Percentiles rank a stretch among this genome's conserved stretches.
Evolutionary conservation across 2,888 invertebrate genomes (phyloP).

Genomic region (Cheilosia vernalis): DNA sequence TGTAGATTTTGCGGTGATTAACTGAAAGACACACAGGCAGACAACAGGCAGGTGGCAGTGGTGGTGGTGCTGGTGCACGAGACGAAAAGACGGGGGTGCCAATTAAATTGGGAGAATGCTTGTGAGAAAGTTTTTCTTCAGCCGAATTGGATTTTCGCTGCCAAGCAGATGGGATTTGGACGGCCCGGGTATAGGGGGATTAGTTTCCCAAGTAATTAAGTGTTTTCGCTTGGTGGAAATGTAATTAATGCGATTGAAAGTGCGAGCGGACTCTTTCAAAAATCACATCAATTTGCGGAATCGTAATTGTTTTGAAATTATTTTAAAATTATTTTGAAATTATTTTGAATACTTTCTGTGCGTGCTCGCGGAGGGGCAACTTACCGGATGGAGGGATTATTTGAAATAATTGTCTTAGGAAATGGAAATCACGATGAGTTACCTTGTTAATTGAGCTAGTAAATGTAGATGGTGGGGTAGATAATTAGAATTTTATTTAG

Average conservation of each 20-base stretch:
- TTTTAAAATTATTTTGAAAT: constrained; percentile 50
- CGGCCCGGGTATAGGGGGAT: constrained; percentile 1
- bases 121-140: constrained; percentile 1
- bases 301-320: constrained; percentile 52
- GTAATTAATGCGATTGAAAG: constrained; percentile 42
- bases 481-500: constrained; percentile 45
- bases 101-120: constrained; percentile 42
- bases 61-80: neutral
- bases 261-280: neutral
- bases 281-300: constrained; percentile 30
- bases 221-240: constrained; percentile 35
- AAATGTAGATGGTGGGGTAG: constrained; percentile 1
- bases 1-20: constrained; percentile 48
- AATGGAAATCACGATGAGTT: constrained; percentile 9
- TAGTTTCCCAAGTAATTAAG: constrained; percentile 59
- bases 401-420: constrained; percentile 15
- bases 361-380: neutral
- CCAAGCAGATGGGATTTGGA: neutral
- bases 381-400: neutral
- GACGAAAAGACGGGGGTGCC: constrained; percentile 9
- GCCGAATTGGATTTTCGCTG: neutral
- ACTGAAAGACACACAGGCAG: constrained; percentile 7
- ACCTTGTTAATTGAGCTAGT: constrained; percentile 14
- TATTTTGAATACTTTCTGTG: constrained; percentile 36
- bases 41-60: neutral